Evolutionary conservation across 1,140 invertebrate species (phyloP).

Genomic region (Conopomorpha cramerella): DNA sequence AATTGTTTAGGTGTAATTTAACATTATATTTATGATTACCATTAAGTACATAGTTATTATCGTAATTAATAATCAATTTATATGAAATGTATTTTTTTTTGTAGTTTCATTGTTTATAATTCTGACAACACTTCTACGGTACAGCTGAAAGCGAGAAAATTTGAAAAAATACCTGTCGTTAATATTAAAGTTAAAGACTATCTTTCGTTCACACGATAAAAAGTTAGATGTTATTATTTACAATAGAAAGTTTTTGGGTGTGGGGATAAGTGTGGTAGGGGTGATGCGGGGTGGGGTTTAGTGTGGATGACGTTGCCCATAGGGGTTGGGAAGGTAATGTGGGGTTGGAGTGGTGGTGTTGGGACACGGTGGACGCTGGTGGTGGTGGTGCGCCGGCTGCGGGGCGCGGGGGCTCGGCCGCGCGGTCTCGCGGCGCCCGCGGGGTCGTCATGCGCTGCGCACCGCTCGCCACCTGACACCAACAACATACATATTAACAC

Average conservation of each 20-base stretch:
- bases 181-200: conserved; percentile 54
- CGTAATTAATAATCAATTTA: too few relatives aligned
- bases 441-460: conserved; percentile 38
- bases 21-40: too few relatives aligned
- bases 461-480: conserved; percentile 49
- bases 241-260: conserved; percentile 34
- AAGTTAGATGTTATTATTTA: conserved; percentile 55
- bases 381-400: conserved; percentile 7
- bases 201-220: conserved; percentile 58
- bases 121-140: conserved; percentile 58
- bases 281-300: conserved; percentile 12
- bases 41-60: too few relatives aligned
- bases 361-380: conserved; percentile 8
- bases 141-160: conserved; percentile 58
- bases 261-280: conserved; percentile 11
- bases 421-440: conserved; percentile 8
- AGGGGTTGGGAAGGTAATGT: conserved; percentile 10
- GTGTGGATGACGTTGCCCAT: conserved; percentile 10
- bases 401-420: conserved; percentile 6
- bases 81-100: conserved; percentile 55
- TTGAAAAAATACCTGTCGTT: conserved; percentile 60
- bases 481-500: conserved; percentile 2
- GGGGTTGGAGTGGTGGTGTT: conserved; percentile 13
- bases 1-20: conserved; percentile 47
- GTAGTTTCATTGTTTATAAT: conserved; percentile 50